Evolutionary conservation across 2,888 invertebrate genomes (phyloP), one percentile per base, ranked within the genome.

Genomic region (Sussaba pulchella): DNA sequence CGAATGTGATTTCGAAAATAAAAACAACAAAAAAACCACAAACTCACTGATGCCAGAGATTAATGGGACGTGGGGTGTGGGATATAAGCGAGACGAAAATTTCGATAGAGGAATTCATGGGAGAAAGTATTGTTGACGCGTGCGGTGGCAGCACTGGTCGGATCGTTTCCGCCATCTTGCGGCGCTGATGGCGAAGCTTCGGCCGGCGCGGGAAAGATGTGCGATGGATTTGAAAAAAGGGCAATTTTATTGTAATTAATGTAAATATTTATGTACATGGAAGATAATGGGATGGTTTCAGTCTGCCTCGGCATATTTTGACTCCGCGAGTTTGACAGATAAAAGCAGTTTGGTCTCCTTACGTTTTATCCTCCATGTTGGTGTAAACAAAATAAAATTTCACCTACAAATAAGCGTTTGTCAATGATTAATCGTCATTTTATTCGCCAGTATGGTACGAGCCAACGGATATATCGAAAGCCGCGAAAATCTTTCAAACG

Each of bases 401-500:
- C n/a, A n/a, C n/a, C n/a, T n/a, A n/a, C n/a, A n/a, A n/a, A n/a
- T n/a, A n/a, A n/a, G n/a, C n/a, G n/a, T n/a, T n/a, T n/a, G n/a
- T n/a, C n/a, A n/a, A n/a, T 6, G 0, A 0, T 19, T 10, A 14
- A 47, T 61, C 54, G 39, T 39, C 9, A 31, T 81, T 81, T 67
- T 1, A 91, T 87, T 95, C 95, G 83, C 6, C 94, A 96, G 98
- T 98, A 6, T 97, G 97, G 93, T 98, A 96, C 91, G 98, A 98
- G 91, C 98, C 98, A 0, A 98, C 98, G 0, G 98, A 98, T 88
- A 93, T 95, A 87, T 94, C 95, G 84, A 96, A 96, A 89, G 96
- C 97, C 0, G 91, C 92, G 0, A 97, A 96, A 91, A 95, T 96
- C 24, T 96, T 97, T 82, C 73, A 89, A 73, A 80, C 86, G 12